phyloP scores from a whole-genome alignment of 2,113 vertebrate genomes.

The Lophius piscatorius region DNA sequence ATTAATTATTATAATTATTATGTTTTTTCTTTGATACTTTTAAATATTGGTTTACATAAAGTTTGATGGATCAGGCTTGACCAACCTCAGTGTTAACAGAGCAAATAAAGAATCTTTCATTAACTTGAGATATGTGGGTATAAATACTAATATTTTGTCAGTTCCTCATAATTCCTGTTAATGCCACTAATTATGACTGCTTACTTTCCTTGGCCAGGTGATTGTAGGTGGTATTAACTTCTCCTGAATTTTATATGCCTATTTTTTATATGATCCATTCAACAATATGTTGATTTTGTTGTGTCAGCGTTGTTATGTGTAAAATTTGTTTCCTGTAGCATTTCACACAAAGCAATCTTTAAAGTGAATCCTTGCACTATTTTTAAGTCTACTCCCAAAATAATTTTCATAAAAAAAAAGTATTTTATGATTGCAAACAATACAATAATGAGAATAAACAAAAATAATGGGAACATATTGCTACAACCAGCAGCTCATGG shows the following conservation, averaged over 20 bases:
- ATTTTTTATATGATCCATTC: neutral
- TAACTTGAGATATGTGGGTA: constrained; percentile 20
- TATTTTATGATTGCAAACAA: constrained; percentile 1
- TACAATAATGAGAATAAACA: neutral
- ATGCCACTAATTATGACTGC: constrained; percentile 12
- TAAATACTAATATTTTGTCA: constrained; percentile 9
- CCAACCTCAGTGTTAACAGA: no score
- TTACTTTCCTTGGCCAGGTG: neutral
- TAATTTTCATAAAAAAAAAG: neutral
- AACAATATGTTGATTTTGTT: neutral
- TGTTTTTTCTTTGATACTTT: neutral
- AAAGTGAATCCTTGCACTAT: neutral
- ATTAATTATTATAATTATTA: neutral
- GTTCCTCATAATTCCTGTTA: constrained; percentile 12
- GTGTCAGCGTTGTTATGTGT: neutral
- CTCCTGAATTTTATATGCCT: neutral
- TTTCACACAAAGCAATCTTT: neutral
- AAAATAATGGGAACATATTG: neutral
- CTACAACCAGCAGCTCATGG: neutral
- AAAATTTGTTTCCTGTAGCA: neutral
- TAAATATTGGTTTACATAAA: neutral
- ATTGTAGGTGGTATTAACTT: constrained; percentile 1
- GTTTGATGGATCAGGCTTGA: no score
- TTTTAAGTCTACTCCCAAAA: neutral
- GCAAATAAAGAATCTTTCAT: constrained; percentile 6